Percentiles rank a stretch among this genome's conserved stretches.
Conservation (phyloP, 1,140 invertebrate species). For the Papilio polytes region DNA sequence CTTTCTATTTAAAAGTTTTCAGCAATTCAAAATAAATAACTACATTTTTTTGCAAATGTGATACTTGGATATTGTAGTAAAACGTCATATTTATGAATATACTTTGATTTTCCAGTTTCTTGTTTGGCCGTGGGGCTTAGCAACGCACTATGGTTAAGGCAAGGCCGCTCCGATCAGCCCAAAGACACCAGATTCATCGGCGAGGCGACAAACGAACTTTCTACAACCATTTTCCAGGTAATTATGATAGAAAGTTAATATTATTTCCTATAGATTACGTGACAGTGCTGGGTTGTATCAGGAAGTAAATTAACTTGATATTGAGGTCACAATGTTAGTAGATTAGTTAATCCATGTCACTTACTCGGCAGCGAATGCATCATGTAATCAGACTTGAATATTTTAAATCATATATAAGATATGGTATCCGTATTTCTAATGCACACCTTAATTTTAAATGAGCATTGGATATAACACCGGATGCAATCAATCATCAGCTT, state of each 20-base stretch:
- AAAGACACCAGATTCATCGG: conserved; percentile 75
- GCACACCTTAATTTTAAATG: background rate
- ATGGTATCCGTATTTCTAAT: background rate
- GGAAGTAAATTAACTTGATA: conserved; percentile 32
- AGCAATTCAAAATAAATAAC: background rate
- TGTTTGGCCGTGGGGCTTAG: conserved; percentile 55
- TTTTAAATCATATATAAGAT: background rate
- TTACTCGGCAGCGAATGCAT: background rate
- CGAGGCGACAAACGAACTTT: conserved; percentile 77
- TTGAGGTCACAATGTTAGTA: conserved; percentile 19
- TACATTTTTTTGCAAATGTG: background rate
- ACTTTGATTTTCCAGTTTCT: conserved; percentile 58
- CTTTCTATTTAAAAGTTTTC: too few species aligned
- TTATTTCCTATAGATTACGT: conserved; percentile 27
- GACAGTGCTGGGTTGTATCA: background rate
- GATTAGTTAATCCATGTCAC: conserved; percentile 4
- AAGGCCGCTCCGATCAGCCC: conserved; percentile 63
- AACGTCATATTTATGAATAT: background rate
- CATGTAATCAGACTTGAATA: conserved; percentile 7
- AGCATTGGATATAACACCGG: background rate
- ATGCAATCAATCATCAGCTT: background rate
- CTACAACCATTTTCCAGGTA: conserved; percentile 81
- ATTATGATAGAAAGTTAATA: conserved; percentile 39
- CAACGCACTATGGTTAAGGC: conserved; percentile 69
- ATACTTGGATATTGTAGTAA: background rate